Base-by-base conservation (phyloP, 1,140 invertebrate genomes). In the Drosophila hydei region DNA sequence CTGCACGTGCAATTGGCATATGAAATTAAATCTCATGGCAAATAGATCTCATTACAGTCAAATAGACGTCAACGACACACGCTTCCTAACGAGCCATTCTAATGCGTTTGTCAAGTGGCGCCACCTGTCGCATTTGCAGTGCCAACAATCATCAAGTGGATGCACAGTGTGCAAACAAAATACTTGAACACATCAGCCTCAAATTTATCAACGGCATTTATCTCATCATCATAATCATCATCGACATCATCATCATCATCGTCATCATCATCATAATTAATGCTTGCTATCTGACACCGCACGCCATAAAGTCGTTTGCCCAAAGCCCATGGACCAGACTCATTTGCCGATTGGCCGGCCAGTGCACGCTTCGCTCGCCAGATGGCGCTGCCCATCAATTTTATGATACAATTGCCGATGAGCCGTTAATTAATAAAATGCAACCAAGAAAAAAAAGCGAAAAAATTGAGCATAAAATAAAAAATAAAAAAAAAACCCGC, bases 281-380 rank as follows among this genome's bases (percentile, higher is more conserved):
- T 58, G 68, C 59, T 58, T n/a, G 45, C 21, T 51, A 72, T 51
- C 54, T 19, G 36, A 14, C 36, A 45, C 42, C 50, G 75, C 81
- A 77, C 81, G 74, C 74, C 45, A 84, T 40, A 77, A 85, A 84
- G 80, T 74, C 76, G 72, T 84, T 84, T 77, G 58, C 45, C 58
- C 55, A 74, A 65, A 59, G 68, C 52, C 62, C 3, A 9, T 43
- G 42, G 42, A 47, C 42, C 50, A 70, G 33, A 14, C 33, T 18
- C 40, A 18, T 14, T 19, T 1, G 19, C 27, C 38, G 12, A 40
- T 38, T 5, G 12, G 14, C 11, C 30, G 38, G 38, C 14, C 11
- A n/a, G 18, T 58, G 68, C 72, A 84, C 64, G 56, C 64, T 64
- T 40, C 48, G 50, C 30, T 43, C 70, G 51, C 54, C 67, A 85